A percentile compares a stretch with the other conserved stretches of the same genome.
Evolutionary conservation across 2,113 vertebrate genomes (phyloP).

Genomic region (Poeciliopsis prolifica): DNA sequence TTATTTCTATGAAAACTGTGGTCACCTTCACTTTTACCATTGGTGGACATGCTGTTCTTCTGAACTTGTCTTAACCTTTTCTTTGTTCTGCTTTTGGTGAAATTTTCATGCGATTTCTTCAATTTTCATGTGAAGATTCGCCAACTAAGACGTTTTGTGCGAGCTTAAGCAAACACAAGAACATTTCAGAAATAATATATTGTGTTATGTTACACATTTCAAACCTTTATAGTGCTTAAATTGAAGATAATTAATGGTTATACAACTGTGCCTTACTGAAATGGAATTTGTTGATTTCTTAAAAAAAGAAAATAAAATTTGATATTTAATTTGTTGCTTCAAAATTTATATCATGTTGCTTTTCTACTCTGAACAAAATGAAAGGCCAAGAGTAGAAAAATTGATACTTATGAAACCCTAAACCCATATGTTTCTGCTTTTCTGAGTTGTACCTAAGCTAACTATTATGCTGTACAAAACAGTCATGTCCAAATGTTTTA

Average conservation of each 20-base stretch:
- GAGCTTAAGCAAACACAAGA: neutral
- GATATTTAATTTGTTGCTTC: neutral
- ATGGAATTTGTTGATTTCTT: neutral
- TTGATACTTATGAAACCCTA: neutral
- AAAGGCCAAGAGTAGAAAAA: neutral
- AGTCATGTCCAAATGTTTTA: slow-evolving; percentile 62
- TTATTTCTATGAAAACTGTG: slow-evolving; percentile 69
- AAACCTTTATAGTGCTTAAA: slow-evolving; percentile 20
- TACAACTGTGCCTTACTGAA: slow-evolving; percentile 61
- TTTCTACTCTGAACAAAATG: slow-evolving; percentile 15
- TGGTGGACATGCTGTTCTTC: slow-evolving; percentile 19
- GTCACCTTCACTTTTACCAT: slow-evolving; percentile 31
- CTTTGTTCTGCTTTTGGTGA: neutral
- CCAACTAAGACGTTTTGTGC: neutral
- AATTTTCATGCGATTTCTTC: neutral
- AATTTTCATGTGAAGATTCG: neutral
- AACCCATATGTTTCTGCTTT: slow-evolving; percentile 28
- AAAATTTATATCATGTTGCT: neutral
- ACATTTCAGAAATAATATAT: slow-evolving; percentile 1
- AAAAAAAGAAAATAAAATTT: neutral
- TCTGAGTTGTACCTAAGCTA: slow-evolving; percentile 50
- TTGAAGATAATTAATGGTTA: slow-evolving; percentile 24
- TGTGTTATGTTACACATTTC: slow-evolving; percentile 28
- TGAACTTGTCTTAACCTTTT: slow-evolving; percentile 13
- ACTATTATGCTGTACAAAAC: slow-evolving; percentile 64